Conservation (phyloP, 2,113 vertebrate genomes). For the Mola mola region DNA sequence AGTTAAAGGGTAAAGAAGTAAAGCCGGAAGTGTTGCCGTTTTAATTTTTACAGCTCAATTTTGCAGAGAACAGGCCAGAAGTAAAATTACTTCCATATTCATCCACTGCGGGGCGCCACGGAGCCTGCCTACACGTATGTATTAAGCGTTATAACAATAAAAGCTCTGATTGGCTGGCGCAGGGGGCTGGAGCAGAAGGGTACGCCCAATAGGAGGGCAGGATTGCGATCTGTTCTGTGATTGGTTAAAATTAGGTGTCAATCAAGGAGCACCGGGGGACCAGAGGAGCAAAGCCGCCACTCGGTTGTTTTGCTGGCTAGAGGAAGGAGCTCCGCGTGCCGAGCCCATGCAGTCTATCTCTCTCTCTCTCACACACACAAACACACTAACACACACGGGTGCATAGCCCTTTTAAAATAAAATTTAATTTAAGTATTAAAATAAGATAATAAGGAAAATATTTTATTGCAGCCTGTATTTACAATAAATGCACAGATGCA, state of each 20-base stretch:
- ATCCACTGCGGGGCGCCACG: slow-evolving; percentile 77
- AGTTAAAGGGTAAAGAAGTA: slow-evolving; percentile 47
- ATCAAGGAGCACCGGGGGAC: slow-evolving; percentile 63
- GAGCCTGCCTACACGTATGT: slow-evolving; percentile 41
- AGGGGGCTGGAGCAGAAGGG: neutral
- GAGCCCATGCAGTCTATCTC: neutral
- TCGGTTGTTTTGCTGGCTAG: slow-evolving; percentile 66
- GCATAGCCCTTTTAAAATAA: neutral
- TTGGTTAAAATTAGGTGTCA: slow-evolving; percentile 73
- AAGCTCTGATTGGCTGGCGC: slow-evolving; percentile 62
- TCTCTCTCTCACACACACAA: slow-evolving; percentile 15
- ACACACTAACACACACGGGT: slow-evolving; percentile 6
- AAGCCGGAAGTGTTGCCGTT: no score
- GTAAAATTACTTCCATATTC: slow-evolving; percentile 57
- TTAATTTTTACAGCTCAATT: no score
- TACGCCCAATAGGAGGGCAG: slow-evolving; percentile 49
- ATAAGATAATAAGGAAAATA: no score
- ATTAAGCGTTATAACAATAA: slow-evolving; percentile 1
- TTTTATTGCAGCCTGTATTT: no score
- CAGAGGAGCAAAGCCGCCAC: slow-evolving; percentile 51
- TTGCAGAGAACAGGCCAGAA: slow-evolving; percentile 12
- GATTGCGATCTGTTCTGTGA: slow-evolving; percentile 31
- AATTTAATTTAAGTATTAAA: neutral
- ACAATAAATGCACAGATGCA: no score
- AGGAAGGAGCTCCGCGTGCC: slow-evolving; percentile 67